A percentile compares a stretch with the other conserved stretches of the same genome.
These are phyloP conservation scores for Megalurothrips usitatus DNA, from an alignment of 2,888 invertebrate species.

Conservation along the genomic window DNA sequence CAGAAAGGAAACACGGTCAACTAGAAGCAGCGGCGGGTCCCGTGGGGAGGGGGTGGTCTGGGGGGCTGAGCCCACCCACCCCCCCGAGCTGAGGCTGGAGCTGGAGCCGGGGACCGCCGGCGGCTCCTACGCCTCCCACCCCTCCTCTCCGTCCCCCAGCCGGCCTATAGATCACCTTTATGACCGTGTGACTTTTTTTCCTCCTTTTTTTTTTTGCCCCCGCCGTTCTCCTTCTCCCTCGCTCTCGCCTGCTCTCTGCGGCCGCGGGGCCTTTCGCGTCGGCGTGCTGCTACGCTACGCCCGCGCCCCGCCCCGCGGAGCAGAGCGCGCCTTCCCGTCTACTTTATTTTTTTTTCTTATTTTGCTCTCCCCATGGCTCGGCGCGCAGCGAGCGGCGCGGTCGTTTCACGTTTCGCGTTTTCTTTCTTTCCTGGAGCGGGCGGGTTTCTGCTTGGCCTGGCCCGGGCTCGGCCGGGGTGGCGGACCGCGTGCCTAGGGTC, in stretches of 20 bases:
- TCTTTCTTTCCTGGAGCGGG: background rate
- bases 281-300: no score
- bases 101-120: background rate
- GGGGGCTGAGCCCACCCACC: background rate
- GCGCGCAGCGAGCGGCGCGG: background rate
- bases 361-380: no score
- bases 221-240: background rate
- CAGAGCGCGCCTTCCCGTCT: no score
- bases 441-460: no score
- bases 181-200: constrained; percentile 5
- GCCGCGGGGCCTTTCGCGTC: no score
- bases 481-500: no score
- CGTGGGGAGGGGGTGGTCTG: background rate
- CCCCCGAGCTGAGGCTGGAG: background rate
- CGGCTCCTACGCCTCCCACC: background rate
- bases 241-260: constrained; percentile 23
- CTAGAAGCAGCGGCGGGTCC: background rate
- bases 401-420: background rate
- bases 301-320: no score
- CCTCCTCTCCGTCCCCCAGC: background rate
- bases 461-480: no score
- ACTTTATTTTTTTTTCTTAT: no score
- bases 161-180: constrained; percentile 24
- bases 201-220: background rate
- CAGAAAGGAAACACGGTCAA: no score